Evolutionary conservation across 2,113 vertebrate genomes (phyloP).

Genomic region (Laterallus jamaicensis): DNA sequence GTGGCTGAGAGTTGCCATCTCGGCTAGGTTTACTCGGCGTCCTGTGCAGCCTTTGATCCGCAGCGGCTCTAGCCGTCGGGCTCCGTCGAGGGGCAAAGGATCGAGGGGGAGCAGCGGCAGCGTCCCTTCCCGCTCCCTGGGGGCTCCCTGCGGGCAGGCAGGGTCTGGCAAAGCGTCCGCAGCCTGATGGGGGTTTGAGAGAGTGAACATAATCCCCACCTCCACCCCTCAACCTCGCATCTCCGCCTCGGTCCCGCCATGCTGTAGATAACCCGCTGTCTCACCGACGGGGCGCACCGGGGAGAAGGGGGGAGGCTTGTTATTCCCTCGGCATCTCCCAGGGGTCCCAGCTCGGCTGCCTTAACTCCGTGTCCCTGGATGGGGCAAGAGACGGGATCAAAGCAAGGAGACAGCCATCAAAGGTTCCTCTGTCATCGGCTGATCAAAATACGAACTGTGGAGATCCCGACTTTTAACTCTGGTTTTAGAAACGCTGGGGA

Average conservation of each 20-base stretch:
- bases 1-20: background rate
- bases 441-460: background rate
- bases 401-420: background rate
- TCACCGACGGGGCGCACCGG: background rate
- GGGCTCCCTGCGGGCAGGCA: background rate
- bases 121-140: background rate
- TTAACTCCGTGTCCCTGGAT: background rate
- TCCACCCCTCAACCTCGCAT: background rate
- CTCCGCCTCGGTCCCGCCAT: background rate
- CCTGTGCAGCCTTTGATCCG: background rate
- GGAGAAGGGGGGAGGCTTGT: rapidly evolving
- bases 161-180: background rate
- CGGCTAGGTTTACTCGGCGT: background rate
- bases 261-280: background rate
- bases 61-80: background rate
- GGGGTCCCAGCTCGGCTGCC: background rate
- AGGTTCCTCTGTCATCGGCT: background rate
- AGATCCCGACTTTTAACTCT: background rate
- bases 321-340: background rate
- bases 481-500: background rate
- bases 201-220: background rate
- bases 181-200: background rate
- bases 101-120: background rate
- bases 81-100: background rate
- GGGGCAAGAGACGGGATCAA: background rate